These are phyloP conservation scores for Philhelius pedissequus DNA, from an alignment of 2,888 invertebrate species.

Conservation along the genomic window DNA sequence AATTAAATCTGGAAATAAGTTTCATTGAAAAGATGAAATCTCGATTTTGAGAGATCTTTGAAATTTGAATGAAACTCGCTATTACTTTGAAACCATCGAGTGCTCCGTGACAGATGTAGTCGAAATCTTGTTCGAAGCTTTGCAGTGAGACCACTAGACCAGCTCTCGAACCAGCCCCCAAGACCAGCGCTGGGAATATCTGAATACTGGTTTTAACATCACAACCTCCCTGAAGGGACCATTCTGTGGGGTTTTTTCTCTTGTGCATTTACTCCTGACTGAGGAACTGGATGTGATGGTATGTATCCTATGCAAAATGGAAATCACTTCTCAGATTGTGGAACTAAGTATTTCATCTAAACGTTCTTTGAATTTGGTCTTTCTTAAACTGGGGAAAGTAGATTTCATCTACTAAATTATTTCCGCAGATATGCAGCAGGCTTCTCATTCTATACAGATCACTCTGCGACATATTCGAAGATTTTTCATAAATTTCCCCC, in stretches of 20 bases:
- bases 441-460: constrained; percentile 75
- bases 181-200: constrained; percentile 84
- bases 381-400: constrained; percentile 70
- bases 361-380: constrained; percentile 71
- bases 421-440: constrained; percentile 75
- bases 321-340: constrained; percentile 80
- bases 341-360: constrained; percentile 79
- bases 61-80: too few species aligned
- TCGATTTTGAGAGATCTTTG: too few species aligned
- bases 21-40: too few species aligned
- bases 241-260: constrained; percentile 78
- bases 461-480: constrained; percentile 65
- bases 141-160: constrained; percentile 83
- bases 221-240: constrained; percentile 85
- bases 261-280: constrained; percentile 71
- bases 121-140: constrained; percentile 82
- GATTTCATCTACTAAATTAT: constrained; percentile 73
- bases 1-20: too few species aligned
- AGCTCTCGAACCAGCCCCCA: constrained; percentile 83
- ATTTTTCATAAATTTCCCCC: constrained; percentile 69
- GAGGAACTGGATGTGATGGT: constrained; percentile 71
- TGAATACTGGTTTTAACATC: constrained; percentile 79
- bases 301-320: constrained; percentile 80
- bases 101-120: constrained; percentile 86
- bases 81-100: constrained; percentile 86